Evolutionary conservation across 2,797 vertebrate genomes (phyloP).

Genomic region (Coregonus ussuriensis): DNA sequence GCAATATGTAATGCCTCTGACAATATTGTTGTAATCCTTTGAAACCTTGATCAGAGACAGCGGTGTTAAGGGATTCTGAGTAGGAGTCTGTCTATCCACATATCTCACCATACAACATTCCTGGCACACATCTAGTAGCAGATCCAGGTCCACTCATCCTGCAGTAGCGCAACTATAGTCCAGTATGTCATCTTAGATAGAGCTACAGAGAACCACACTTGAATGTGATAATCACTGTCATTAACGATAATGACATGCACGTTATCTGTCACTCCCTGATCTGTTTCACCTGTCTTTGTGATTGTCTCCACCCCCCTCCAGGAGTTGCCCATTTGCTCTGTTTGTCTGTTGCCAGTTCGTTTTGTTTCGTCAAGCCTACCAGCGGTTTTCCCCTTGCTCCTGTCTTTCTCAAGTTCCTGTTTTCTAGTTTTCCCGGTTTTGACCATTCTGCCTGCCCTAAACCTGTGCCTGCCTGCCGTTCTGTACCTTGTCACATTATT

Average conservation of each 20-base stretch:
- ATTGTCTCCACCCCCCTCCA: too few species aligned
- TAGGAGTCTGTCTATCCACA: neutral
- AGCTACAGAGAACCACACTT: neutral
- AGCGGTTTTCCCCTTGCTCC: too few species aligned
- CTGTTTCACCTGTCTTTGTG: too few species aligned
- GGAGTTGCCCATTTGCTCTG: too few species aligned
- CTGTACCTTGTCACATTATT: too few species aligned
- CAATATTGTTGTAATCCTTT: constrained; percentile 63
- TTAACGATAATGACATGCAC: neutral
- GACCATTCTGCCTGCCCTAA: too few species aligned
- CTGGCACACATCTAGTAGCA: neutral
- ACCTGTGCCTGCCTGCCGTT: too few species aligned
- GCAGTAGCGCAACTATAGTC: neutral
- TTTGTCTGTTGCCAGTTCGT: too few species aligned
- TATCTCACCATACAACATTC: neutral
- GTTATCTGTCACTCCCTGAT: neutral
- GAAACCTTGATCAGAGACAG: constrained; percentile 40
- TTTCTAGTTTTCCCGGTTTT: too few species aligned
- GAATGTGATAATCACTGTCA: neutral
- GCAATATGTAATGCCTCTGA: constrained; percentile 55
- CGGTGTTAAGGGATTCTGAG: constrained; percentile 45
- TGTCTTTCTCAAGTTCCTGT: too few species aligned
- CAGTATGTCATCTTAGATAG: neutral
- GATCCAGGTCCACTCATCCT: neutral
- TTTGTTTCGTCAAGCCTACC: too few species aligned